Percentiles rank a stretch among this genome's conserved stretches.
Evolutionary conservation across 2,888 invertebrate species (phyloP).

Genomic region (Drosophila recens): DNA sequence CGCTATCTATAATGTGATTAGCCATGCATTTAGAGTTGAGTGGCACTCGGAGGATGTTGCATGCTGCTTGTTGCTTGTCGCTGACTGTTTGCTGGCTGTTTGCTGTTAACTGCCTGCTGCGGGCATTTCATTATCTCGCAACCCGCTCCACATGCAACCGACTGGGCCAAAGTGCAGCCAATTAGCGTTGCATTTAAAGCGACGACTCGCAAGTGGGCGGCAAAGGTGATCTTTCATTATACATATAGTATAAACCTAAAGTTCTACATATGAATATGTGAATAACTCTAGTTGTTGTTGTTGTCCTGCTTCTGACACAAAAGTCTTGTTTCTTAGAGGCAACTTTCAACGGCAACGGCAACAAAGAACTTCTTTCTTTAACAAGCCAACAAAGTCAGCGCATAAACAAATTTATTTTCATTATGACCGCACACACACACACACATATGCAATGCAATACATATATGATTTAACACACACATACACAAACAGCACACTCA

Average conservation of each 20-base stretch:
- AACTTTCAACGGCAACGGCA: slow-evolving; percentile 41
- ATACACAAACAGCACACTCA: slow-evolving; percentile 22
- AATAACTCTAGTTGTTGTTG: neutral
- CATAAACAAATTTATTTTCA: slow-evolving; percentile 72
- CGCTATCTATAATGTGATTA: slow-evolving; percentile 65
- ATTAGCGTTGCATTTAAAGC: slow-evolving; percentile 51
- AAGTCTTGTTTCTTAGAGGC: slow-evolving; percentile 52
- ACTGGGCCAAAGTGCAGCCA: slow-evolving; percentile 61
- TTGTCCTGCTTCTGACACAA: slow-evolving; percentile 46
- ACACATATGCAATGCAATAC: neutral
- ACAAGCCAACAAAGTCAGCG: slow-evolving; percentile 45
- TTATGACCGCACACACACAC: slow-evolving; percentile 51
- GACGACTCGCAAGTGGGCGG: slow-evolving; percentile 49
- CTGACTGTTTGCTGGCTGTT: slow-evolving; percentile 21
- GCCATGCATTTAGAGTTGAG: slow-evolving; percentile 63
- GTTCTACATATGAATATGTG: slow-evolving; percentile 1
- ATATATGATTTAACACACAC: slow-evolving; percentile 9
- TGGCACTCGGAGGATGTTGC: slow-evolving; percentile 51
- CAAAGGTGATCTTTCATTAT: slow-evolving; percentile 38
- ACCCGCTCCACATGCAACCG: slow-evolving; percentile 38
- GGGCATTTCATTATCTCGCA: slow-evolving; percentile 65
- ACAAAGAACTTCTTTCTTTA: slow-evolving; percentile 67
- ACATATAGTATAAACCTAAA: neutral
- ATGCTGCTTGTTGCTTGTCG: slow-evolving; percentile 31
- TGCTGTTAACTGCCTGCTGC: slow-evolving; percentile 44